Base-by-base conservation (phyloP, 2,797 vertebrate genomes). In the Peromyscus aztecus region DNA sequence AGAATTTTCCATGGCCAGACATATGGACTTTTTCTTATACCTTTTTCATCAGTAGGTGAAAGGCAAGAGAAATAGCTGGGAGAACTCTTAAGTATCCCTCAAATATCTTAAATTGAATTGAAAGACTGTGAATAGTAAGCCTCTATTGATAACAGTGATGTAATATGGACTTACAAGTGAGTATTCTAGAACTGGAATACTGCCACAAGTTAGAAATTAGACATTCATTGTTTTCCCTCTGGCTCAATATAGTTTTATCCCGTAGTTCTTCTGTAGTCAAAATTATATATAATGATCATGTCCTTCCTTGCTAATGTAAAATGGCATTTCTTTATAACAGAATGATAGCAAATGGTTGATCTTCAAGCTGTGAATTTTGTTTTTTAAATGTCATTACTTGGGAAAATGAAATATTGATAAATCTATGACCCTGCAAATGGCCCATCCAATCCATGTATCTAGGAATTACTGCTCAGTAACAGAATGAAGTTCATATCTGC, bases 331-430 rank as follows among this genome's bases (percentile, higher is more conserved):
- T 31, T 94, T 63, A n/a, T 91, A 87, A 87, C 84, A 89, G 75
- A 43, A 55, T 77, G 9, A 57, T 59, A 91, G 23, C 12, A 93
- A 82, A 89, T 77, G 52, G 1, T 52, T 89, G 12, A 46, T 57
- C 84, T 85, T 83, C 88, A 59, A 5, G 5, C 87, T 92, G 37
- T 73, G 24, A 65, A 46, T 94, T 93, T 75, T 91, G 7, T 27
- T 94, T 89, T 88, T 81, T 49, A 93, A 90, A 92, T 92, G 17
- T 13, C 21, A 52, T 89, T 94, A 71, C 13, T 88, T 90, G n/a
- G 19, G 55, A 49, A 71, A 93, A 46, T 88, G 91, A 81, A 71
- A 84, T 49, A 23, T 80, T 93, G 90, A 65, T n/a, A 55, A 13
- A 67, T 17, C 46, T 87, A 61, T 5, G 40, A 16, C 71, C 37